A percentile compares a stretch with the other conserved stretches of the same genome.
Conservation (phyloP, 2,888 invertebrate genomes). For the Caenorhabditis sp. region DNA sequence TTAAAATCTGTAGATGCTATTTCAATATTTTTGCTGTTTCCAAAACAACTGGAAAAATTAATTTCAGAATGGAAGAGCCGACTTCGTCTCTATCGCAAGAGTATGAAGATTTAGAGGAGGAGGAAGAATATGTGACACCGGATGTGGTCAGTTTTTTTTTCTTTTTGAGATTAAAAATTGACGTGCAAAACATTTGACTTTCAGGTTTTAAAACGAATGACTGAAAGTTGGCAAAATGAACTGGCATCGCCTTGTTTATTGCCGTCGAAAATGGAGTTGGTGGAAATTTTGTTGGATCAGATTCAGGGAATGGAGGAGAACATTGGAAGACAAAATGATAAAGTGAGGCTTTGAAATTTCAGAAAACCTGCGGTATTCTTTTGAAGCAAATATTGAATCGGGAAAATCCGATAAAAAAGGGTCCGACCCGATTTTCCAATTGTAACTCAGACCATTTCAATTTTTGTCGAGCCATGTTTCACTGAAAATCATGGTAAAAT, state of each 20-base stretch:
- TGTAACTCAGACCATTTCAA: not conserved
- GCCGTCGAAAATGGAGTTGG: conserved; percentile 51
- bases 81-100: not conserved
- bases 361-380: no score
- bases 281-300: conserved; percentile 56
- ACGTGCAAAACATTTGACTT: not conserved
- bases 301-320: conserved; percentile 51
- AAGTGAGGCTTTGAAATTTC: conserved; percentile 15
- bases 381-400: no score
- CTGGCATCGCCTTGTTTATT: conserved; percentile 51
- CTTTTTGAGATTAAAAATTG: not conserved
- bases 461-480: no score
- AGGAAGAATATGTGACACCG: conserved; percentile 26
- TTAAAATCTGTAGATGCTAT: not conserved
- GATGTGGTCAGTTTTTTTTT: conserved; percentile 14
- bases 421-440: not conserved
- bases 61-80: not conserved
- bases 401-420: not conserved
- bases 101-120: conserved; percentile 5
- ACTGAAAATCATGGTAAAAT: no score
- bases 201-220: conserved; percentile 37
- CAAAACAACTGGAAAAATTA: not conserved
- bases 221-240: conserved; percentile 55
- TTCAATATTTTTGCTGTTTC: no score
- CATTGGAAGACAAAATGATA: conserved; percentile 33